Evolutionary conservation across 64 coral and sea anemone species (phyloP).

Genomic region (Stichodactyla mertensii): DNA sequence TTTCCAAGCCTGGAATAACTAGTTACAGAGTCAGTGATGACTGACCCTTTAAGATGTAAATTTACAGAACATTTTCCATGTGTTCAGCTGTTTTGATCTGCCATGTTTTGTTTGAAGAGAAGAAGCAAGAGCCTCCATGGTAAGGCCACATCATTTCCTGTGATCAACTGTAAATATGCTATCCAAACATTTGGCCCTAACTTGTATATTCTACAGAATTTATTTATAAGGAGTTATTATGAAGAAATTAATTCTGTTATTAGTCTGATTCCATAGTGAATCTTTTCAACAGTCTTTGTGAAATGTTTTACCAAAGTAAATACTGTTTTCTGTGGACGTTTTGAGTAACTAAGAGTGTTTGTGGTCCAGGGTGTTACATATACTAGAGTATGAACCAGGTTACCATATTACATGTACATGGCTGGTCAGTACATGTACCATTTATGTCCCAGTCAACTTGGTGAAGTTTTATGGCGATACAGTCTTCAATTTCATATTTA

Average conservation of each 20-base stretch:
- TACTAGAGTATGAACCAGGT: background rate
- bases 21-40: background rate
- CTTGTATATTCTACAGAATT: background rate
- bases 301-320: background rate
- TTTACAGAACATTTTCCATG: background rate
- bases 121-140: background rate
- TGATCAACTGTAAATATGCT: background rate
- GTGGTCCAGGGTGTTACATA: background rate
- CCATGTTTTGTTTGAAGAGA: constrained; percentile 30
- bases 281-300: background rate
- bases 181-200: background rate
- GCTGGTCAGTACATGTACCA: constrained; percentile 24
- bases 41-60: background rate
- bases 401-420: background rate
- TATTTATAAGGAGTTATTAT: background rate
- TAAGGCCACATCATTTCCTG: constrained; percentile 18
- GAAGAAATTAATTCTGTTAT: background rate
- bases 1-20: background rate
- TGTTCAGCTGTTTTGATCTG: constrained; percentile 4
- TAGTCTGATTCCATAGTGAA: background rate
- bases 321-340: background rate
- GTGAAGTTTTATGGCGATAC: constrained; percentile 5
- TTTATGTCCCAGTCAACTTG: constrained; percentile 23
- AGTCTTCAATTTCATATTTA: constrained; percentile 18
- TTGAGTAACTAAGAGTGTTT: background rate